phyloP scores from a whole-genome alignment of 2,113 vertebrate species.

The Pollachius pollachius region DNA sequence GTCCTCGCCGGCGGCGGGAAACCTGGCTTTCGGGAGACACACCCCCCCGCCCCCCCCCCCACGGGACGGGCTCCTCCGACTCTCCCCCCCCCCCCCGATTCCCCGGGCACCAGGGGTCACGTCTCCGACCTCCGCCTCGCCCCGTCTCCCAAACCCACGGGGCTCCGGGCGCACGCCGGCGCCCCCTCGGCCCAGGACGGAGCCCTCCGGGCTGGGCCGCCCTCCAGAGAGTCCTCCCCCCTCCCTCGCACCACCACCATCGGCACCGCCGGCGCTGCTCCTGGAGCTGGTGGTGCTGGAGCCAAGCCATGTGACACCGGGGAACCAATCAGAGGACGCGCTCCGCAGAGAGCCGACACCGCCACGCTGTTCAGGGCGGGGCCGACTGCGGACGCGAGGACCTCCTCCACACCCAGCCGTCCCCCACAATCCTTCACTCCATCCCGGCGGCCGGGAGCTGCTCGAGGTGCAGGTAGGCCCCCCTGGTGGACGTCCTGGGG shows the following conservation, averaged over 20 bases:
- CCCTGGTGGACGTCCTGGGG: not conserved
- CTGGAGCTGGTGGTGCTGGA: not conserved
- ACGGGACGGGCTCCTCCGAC: not conserved
- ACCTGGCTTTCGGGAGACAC: not conserved
- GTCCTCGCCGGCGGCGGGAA: too few relatives aligned
- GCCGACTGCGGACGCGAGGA: constrained; percentile 26
- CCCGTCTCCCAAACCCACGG: constrained; percentile 65
- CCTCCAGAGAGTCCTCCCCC: constrained; percentile 19
- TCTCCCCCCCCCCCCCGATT: not conserved
- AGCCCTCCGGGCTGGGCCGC: not conserved
- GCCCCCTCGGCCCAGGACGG: not conserved
- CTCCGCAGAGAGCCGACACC: not conserved
- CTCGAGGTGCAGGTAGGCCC: constrained; percentile 44
- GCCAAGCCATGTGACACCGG: constrained; percentile 26
- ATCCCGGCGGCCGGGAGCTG: not conserved
- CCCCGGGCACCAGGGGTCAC: constrained; percentile 8
- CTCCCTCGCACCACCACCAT: constrained; percentile 20
- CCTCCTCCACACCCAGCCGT: constrained; percentile 17
- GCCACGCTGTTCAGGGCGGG: constrained; percentile 17
- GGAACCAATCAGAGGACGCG: constrained; percentile 30
- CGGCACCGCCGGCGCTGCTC: not conserved
- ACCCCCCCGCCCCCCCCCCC: not conserved
- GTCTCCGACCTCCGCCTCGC: constrained; percentile 77
- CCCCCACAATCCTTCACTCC: constrained; percentile 19
- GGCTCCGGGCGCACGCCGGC: not conserved